These are phyloP conservation scores for Gari tellinella DNA, from an alignment of 2,888 invertebrate genomes.

Conservation along the genomic window DNA sequence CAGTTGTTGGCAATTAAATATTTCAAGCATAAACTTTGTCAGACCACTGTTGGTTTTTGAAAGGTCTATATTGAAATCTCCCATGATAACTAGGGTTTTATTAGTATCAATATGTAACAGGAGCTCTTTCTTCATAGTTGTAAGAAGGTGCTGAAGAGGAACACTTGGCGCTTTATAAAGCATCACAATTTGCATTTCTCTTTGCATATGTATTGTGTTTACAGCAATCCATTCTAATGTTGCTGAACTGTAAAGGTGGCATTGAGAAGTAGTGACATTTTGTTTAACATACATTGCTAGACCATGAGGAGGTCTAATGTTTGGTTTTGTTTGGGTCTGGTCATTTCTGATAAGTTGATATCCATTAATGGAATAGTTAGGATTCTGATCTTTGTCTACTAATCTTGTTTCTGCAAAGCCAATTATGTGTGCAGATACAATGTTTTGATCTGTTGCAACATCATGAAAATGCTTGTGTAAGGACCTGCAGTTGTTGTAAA, in stretches of 20 bases:
- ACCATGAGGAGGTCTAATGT: conserved; percentile 41
- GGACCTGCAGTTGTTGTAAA: conserved; percentile 37
- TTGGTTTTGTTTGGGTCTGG: conserved; percentile 9
- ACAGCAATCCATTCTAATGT: conserved; percentile 12
- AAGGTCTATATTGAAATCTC: conserved; percentile 39
- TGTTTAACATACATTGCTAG: conserved; percentile 34
- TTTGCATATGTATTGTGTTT: not conserved
- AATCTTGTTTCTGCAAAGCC: conserved; percentile 44
- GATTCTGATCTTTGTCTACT: conserved; percentile 11
- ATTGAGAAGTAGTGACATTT: conserved; percentile 1
- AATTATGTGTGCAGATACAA: conserved; percentile 36
- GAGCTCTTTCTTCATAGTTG: conserved; percentile 5
- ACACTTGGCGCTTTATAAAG: conserved; percentile 21
- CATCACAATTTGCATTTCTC: conserved; percentile 30
- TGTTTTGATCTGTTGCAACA: conserved; percentile 27
- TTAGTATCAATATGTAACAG: conserved; percentile 3
- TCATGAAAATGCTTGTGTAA: conserved; percentile 37
- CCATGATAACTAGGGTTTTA: conserved; percentile 27
- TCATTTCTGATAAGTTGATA: conserved; percentile 34
- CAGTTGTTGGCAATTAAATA: conserved; percentile 10
- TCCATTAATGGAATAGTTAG: conserved; percentile 17
- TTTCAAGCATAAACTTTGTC: conserved; percentile 11
- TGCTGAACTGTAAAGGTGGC: not conserved
- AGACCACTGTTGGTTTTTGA: conserved; percentile 7
- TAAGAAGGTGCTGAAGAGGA: not conserved